phyloP scores from a whole-genome alignment of 2,888 invertebrate genomes.

The Nezara viridula region DNA sequence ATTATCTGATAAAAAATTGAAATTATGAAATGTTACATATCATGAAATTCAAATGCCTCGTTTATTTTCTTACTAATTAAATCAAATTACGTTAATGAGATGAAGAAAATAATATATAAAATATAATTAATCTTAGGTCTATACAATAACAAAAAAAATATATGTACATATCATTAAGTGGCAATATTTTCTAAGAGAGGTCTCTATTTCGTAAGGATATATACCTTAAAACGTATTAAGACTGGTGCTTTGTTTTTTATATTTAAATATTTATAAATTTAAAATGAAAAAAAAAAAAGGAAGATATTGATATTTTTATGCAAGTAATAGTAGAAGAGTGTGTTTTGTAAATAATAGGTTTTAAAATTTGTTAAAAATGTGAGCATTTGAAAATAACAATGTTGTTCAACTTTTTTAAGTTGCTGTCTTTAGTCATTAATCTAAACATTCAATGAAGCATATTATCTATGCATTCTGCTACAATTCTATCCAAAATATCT shows the following conservation, averaged over 20 bases:
- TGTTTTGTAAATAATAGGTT: conserved; percentile 49
- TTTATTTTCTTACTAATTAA: conserved; percentile 11
- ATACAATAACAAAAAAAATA: not conserved
- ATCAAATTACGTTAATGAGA: not conserved
- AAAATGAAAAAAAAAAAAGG: conserved; percentile 6
- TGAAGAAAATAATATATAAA: not conserved
- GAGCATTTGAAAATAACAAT: not conserved
- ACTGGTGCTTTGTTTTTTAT: conserved; percentile 57
- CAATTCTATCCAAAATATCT: not conserved
- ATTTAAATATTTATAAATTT: conserved; percentile 35
- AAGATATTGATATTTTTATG: conserved; percentile 55
- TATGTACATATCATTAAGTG: conserved; percentile 59
- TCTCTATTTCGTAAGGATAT: not conserved
- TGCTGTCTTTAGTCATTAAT: not conserved
- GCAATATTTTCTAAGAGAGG: conserved; percentile 58
- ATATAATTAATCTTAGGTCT: conserved; percentile 37
- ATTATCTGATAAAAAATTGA: too few species aligned
- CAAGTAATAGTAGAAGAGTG: conserved; percentile 34
- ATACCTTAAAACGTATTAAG: conserved; percentile 50
- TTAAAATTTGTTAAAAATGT: conserved; percentile 27
- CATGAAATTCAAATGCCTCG: conserved; percentile 32
- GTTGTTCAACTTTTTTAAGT: not conserved
- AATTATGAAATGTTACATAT: conserved; percentile 43
- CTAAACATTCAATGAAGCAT: not conserved
- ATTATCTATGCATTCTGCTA: not conserved